These are phyloP conservation scores for Lophura nycthemera DNA, from an alignment of 2,113 vertebrate species.

Conservation along the genomic window DNA sequence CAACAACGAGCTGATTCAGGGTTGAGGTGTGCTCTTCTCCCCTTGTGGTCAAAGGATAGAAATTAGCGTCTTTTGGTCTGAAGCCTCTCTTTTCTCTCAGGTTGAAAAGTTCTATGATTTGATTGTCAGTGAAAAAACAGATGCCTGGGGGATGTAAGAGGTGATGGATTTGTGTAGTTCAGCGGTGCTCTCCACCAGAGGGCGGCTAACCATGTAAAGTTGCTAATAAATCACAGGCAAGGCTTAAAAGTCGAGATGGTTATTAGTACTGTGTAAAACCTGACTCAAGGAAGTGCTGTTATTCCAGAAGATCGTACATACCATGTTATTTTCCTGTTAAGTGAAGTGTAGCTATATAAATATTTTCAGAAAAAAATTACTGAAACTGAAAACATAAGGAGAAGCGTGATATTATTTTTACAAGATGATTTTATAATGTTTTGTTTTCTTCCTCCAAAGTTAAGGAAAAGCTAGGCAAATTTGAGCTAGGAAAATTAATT, in stretches of 20 bases:
- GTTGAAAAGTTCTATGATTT: background rate
- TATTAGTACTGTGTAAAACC: background rate
- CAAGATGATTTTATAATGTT: background rate
- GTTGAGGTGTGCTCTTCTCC: background rate
- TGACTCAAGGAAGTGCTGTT: background rate
- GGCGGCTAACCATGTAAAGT: background rate
- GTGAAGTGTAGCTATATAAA: background rate
- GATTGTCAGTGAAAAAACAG: background rate
- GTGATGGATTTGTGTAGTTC: background rate
- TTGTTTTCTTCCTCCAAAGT: background rate
- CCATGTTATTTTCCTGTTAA: background rate
- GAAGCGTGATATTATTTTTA: background rate
- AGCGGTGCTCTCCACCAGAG: slow-evolving; percentile 8
- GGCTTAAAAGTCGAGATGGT: background rate
- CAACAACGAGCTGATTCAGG: background rate
- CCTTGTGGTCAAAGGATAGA: background rate
- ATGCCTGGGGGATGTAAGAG: background rate
- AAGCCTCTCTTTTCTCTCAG: background rate
- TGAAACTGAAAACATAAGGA: background rate
- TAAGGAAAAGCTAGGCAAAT: background rate
- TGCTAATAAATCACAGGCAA: background rate
- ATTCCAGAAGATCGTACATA: background rate
- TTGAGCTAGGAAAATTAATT: background rate
- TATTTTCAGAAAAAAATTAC: background rate
- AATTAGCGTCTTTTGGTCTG: background rate